Evolutionary conservation across 2,888 invertebrate genomes (phyloP).

Genomic region (Orchesella flavescens): DNA sequence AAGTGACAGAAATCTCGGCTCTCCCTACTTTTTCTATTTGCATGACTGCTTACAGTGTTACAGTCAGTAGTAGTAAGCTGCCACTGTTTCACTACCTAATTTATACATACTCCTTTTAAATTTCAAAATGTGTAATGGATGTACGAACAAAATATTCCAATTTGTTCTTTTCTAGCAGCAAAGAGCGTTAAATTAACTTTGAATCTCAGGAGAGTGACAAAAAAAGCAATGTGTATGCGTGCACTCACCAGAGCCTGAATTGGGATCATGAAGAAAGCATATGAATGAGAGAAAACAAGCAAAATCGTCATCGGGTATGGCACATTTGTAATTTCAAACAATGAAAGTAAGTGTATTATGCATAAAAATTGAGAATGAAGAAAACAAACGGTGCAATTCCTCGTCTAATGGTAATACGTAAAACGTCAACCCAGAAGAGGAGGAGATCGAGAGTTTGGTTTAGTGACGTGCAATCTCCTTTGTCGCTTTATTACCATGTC

Average conservation of each 20-base stretch:
- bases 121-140: not conserved
- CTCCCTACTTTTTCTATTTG: not conserved
- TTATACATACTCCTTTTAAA: no score
- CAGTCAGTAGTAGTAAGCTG: no score
- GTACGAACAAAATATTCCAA: slow-evolving; percentile 28
- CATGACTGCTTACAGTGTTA: not conserved
- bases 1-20: slow-evolving; percentile 22
- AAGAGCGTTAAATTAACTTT: slow-evolving; percentile 72
- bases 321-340: slow-evolving; percentile 44
- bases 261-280: slow-evolving; percentile 60
- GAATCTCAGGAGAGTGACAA: slow-evolving; percentile 68
- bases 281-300: slow-evolving; percentile 40
- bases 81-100: no score
- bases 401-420: not conserved
- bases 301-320: slow-evolving; percentile 50
- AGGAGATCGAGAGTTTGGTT: not conserved
- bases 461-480: slow-evolving; percentile 58
- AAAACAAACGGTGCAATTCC: slow-evolving; percentile 1
- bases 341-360: slow-evolving; percentile 39
- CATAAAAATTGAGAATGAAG: slow-evolving; percentile 34
- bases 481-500: slow-evolving; percentile 58
- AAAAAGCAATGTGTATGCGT: slow-evolving; percentile 56
- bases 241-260: slow-evolving; percentile 28
- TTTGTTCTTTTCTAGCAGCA: slow-evolving; percentile 68
- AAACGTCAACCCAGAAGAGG: not conserved